Percentiles rank a stretch among this genome's conserved stretches.
These are phyloP conservation scores for Drosophila parvula DNA, from an alignment of 1,140 invertebrate genomes.

Conservation along the genomic window DNA sequence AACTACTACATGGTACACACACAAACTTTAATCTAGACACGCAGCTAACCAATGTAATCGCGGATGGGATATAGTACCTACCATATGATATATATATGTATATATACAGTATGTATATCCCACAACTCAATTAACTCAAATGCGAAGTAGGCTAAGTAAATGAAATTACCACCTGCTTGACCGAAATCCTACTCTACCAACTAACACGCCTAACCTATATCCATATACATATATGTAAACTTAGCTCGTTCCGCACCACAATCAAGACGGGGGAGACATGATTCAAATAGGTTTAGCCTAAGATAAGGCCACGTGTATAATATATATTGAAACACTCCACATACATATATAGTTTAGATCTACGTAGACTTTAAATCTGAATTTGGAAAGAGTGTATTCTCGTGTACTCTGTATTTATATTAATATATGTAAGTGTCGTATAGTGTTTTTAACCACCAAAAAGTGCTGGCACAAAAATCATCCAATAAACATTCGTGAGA, in stretches of 20 bases:
- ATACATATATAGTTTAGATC: slow-evolving; percentile 10
- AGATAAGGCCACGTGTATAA: slow-evolving; percentile 29
- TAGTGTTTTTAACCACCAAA: slow-evolving; percentile 76
- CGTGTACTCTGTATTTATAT: slow-evolving; percentile 42
- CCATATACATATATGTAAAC: not conserved
- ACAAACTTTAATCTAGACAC: slow-evolving; percentile 34
- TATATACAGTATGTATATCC: not conserved
- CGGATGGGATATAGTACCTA: not conserved
- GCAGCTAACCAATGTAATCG: slow-evolving; percentile 36
- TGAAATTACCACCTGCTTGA: slow-evolving; percentile 77
- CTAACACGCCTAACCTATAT: slow-evolving; percentile 39
- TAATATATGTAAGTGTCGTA: slow-evolving; percentile 63
- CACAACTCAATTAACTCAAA: slow-evolving; percentile 42
- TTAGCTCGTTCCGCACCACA: slow-evolving; percentile 18
- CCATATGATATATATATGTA: not conserved
- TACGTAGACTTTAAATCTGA: slow-evolving; percentile 30
- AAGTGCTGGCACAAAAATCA: slow-evolving; percentile 77
- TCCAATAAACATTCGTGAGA: slow-evolving; percentile 75
- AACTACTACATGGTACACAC: slow-evolving; percentile 61
- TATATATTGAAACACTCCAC: slow-evolving; percentile 4
- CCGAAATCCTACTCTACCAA: slow-evolving; percentile 47
- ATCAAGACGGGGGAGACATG: slow-evolving; percentile 1
- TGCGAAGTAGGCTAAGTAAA: slow-evolving; percentile 62
- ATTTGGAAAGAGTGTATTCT: slow-evolving; percentile 6
- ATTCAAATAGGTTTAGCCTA: slow-evolving; percentile 13